Conservation (phyloP, 2,113 vertebrate species). For the Prunella fulvescens region DNA sequence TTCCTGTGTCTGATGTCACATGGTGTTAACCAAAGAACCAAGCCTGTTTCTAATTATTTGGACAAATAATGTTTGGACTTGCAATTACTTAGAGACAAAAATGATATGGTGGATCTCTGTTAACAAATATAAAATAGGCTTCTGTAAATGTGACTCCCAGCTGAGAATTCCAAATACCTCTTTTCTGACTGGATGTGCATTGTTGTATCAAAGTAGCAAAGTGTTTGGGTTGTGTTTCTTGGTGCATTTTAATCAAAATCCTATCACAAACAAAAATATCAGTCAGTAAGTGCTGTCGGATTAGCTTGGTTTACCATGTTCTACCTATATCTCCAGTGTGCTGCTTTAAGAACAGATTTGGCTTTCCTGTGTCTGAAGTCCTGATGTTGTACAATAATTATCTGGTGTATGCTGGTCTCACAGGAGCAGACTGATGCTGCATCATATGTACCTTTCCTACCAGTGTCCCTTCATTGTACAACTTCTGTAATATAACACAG, state of each 20-base stretch:
- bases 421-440: neutral
- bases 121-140: constrained; percentile 8
- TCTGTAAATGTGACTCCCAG: constrained; percentile 18
- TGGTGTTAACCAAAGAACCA: constrained; percentile 53
- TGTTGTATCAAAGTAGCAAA: neutral
- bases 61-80: constrained; percentile 26
- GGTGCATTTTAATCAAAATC: constrained; percentile 35
- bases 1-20: constrained; percentile 24
- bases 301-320: neutral
- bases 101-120: neutral
- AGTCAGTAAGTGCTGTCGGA: neutral
- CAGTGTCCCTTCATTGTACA: neutral
- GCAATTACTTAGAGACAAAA: neutral
- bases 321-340: neutral
- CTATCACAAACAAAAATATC: neutral
- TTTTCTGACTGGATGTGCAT: constrained; percentile 25
- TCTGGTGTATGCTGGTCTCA: neutral
- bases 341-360: neutral
- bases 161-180: constrained; percentile 39
- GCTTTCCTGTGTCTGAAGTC: neutral
- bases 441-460: neutral
- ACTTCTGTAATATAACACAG: neutral
- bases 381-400: neutral
- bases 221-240: constrained; percentile 32
- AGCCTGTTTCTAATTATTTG: constrained; percentile 35